A percentile compares a stretch with the other conserved stretches of the same genome.
Conservation (phyloP, 1,140 invertebrate genomes). For the Pogonus chalceus region DNA sequence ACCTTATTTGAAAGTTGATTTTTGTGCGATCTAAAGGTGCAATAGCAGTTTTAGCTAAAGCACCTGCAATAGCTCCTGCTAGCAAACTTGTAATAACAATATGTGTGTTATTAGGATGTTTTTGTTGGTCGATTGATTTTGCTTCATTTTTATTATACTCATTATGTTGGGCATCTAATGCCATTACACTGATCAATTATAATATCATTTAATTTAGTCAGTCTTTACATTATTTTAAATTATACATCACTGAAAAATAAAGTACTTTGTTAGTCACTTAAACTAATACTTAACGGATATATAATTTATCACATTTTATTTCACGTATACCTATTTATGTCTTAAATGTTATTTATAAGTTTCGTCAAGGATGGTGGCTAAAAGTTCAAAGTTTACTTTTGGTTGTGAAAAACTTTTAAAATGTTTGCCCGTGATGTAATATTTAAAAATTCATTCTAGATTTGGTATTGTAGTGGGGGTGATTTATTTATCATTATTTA, state of each 20-base stretch:
- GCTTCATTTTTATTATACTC: background rate
- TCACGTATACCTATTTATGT: background rate
- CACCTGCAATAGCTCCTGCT: conserved; percentile 83
- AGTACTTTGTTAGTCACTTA: background rate
- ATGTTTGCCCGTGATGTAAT: background rate
- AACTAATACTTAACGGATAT: background rate
- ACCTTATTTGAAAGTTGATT: conserved; percentile 92
- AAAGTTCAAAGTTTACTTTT: conserved; percentile 1
- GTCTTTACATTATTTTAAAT: too few relatives aligned
- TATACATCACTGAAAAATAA: too few relatives aligned
- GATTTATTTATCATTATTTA: too few relatives aligned
- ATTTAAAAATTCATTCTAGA: background rate
- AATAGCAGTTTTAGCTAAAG: conserved; percentile 89
- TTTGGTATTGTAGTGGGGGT: background rate
- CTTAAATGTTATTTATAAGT: background rate
- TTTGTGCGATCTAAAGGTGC: conserved; percentile 95
- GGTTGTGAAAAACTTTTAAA: background rate
- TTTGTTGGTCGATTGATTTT: background rate
- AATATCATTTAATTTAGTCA: too few relatives aligned
- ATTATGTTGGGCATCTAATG: background rate
- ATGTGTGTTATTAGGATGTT: conserved; percentile 34
- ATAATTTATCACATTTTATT: background rate
- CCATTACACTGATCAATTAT: too few relatives aligned
- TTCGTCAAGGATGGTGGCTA: background rate
- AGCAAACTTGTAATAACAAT: conserved; percentile 58